phyloP scores from a whole-genome alignment of 2,113 vertebrate species.

The Mus pahari region DNA sequence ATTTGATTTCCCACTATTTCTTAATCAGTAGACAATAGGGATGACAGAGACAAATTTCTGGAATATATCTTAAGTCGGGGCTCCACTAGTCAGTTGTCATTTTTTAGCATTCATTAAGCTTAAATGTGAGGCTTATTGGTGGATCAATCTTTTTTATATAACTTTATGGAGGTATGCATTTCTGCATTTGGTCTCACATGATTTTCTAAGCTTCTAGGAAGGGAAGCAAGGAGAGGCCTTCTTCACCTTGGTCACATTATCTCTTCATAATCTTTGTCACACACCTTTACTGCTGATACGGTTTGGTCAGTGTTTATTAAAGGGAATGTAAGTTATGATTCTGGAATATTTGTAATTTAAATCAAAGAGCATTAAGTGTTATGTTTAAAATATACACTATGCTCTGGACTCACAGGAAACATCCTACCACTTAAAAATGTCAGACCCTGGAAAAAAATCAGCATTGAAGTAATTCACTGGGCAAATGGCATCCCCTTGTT shows the following conservation, averaged over 20 bases:
- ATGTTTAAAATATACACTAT: background rate
- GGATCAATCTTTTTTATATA: background rate
- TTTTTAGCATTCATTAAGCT: background rate
- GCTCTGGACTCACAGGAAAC: background rate
- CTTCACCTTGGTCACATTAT: background rate
- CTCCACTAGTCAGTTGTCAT: background rate
- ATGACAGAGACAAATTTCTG: background rate
- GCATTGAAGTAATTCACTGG: background rate
- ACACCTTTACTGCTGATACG: background rate
- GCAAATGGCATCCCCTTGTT: background rate
- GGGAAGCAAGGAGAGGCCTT: background rate
- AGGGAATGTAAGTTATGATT: background rate
- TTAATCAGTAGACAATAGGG: background rate
- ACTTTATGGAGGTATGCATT: background rate
- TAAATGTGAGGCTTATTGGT: background rate
- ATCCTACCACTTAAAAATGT: background rate
- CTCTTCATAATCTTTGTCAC: background rate
- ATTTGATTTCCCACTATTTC: background rate
- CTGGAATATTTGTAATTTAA: conserved; percentile 1
- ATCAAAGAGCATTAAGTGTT: background rate
- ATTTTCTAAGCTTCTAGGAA: background rate
- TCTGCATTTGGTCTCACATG: background rate
- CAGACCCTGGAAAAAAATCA: background rate
- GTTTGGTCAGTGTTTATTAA: background rate
- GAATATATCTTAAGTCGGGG: background rate